Evolutionary conservation across 2,888 invertebrate genomes (phyloP), one percentile per base, ranked within the genome.

Genomic region (Thereva unica): DNA sequence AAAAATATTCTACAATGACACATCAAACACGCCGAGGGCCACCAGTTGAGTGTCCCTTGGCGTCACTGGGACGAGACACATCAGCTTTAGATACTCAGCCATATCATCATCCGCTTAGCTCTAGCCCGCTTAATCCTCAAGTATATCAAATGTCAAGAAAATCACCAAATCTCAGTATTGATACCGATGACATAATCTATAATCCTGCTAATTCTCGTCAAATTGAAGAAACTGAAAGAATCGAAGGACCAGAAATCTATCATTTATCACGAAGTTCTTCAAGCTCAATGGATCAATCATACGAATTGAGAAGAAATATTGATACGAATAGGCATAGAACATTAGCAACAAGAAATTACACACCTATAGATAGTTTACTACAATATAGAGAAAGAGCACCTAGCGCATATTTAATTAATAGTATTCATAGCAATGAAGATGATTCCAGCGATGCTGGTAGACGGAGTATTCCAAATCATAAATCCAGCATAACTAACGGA

Each of bases 21-120:
- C 80, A 80, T 74, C 78, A 80, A 74, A 73, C 74, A 67, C 78
- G 81, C 70, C 80, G 80, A 68, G 77, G 78, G 69, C 79, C 82
- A 73, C 83, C 82, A 55, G 77, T 83, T 75, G 83, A 84, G 74
- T 87, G 86, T 77, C 86, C 87, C 66, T 78, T 87, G 74, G 86
- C 86, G 68, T 85, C 85, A 70, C 77, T 86, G 71, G 85, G 85
- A 47, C 82, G 84, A 68, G 81, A 83, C 68, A 81, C 82, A 56
- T 81, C 82, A 38, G 77, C 76, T 70, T 69, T 78, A 72, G 75
- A 79, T 54, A 77, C 78, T 67, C 76, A 79, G 52, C 76, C 78
- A 56, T 80, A 80, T 70, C 80, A 79, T 73, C 80, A 80, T 74
- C 81, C 82, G 4, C 72, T 82, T 49, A 82, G 82, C 71, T 81